phyloP scores from a whole-genome alignment of 2,888 invertebrate genomes.

The Bellardia bayeri region DNA sequence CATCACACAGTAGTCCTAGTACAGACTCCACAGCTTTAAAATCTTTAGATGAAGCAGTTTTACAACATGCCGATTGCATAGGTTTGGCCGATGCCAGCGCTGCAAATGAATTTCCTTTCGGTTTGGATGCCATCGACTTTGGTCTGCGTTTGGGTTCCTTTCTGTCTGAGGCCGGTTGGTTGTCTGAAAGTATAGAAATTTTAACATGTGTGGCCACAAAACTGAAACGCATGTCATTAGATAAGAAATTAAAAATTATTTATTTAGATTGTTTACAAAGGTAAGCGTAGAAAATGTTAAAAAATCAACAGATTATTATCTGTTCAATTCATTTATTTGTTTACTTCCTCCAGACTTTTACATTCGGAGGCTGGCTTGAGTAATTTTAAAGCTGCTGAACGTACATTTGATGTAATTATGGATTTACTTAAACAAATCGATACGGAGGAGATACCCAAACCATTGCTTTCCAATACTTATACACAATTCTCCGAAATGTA shows the following conservation, averaged over 20 bases:
- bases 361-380: slow-evolving; percentile 93
- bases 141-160: slow-evolving; percentile 88
- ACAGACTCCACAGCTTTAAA: not conserved
- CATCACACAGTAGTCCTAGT: slow-evolving; percentile 9
- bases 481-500: slow-evolving; percentile 93
- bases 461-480: slow-evolving; percentile 89
- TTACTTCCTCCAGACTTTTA: slow-evolving; percentile 89
- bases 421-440: slow-evolving; percentile 85
- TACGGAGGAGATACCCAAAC: slow-evolving; percentile 83
- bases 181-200: slow-evolving; percentile 90
- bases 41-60: slow-evolving; percentile 21
- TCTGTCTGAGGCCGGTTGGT: slow-evolving; percentile 95
- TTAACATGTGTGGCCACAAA: slow-evolving; percentile 88
- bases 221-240: slow-evolving; percentile 86
- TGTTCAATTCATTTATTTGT: slow-evolving; percentile 16
- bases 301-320: too few species aligned
- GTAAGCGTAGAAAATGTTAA: slow-evolving; percentile 83
- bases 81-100: slow-evolving; percentile 10
- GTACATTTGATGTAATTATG: slow-evolving; percentile 88
- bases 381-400: slow-evolving; percentile 90
- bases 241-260: slow-evolving; percentile 87
- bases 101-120: slow-evolving; percentile 73
- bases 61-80: slow-evolving; percentile 33
- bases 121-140: slow-evolving; percentile 79
- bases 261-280: slow-evolving; percentile 94